Conservation (phyloP, 64 coral and sea anemone species). For the Orbicella faveolata region DNA sequence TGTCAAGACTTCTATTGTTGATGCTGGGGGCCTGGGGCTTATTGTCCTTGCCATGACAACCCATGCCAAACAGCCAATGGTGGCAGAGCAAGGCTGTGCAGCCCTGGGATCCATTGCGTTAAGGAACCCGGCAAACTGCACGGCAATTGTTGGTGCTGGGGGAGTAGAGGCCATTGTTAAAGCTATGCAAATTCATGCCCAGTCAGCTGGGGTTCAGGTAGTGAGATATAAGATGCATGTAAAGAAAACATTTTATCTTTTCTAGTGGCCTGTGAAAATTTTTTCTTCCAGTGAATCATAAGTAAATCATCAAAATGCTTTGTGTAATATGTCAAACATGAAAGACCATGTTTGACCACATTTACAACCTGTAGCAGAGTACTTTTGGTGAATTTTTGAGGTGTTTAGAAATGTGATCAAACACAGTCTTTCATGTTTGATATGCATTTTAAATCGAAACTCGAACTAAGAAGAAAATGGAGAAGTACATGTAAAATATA, state of each 20-base stretch:
- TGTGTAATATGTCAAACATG: too few relatives aligned
- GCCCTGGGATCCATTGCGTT: slow-evolving; percentile 81
- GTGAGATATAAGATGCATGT: not conserved
- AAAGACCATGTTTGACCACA: too few relatives aligned
- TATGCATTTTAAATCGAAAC: too few relatives aligned
- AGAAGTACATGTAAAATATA: too few relatives aligned
- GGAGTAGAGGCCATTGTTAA: slow-evolving; percentile 79
- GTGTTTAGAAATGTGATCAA: too few relatives aligned
- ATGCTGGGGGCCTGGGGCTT: slow-evolving; percentile 68
- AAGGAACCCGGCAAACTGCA: slow-evolving; percentile 71
- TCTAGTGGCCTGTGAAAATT: not conserved
- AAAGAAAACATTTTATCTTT: not conserved
- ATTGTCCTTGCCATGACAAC: slow-evolving; percentile 79
- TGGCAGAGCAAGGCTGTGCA: slow-evolving; percentile 85
- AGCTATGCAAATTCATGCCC: slow-evolving; percentile 75
- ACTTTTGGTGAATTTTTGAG: too few relatives aligned
- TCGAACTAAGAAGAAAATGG: too few relatives aligned
- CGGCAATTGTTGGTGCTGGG: slow-evolving; percentile 65
- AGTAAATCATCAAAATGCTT: too few relatives aligned
- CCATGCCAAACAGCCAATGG: slow-evolving; percentile 76
- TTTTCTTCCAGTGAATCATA: too few relatives aligned
- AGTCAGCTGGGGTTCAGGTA: slow-evolving; percentile 80
- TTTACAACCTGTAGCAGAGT: too few relatives aligned
- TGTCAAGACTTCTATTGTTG: slow-evolving; percentile 82
- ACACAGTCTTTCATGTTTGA: too few relatives aligned